Conservation (phyloP, 2,113 vertebrate genomes). For the Paedocypris sp. region DNA sequence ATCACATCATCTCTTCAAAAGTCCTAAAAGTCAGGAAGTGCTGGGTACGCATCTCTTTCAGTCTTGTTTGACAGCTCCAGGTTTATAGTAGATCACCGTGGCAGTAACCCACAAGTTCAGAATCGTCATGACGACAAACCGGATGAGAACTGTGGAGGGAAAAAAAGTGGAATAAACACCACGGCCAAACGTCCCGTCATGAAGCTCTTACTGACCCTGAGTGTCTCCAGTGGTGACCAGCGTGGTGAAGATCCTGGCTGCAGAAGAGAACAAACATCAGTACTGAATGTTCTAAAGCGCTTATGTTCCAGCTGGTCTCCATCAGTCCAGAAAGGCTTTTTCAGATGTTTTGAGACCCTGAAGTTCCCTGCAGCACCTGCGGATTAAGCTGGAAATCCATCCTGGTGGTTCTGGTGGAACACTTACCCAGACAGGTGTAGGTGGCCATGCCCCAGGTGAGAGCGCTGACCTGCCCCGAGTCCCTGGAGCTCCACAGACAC, state of each 20-base stretch:
- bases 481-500: constrained; percentile 71
- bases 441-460: constrained; percentile 76
- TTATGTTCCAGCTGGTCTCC: too few species aligned
- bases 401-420: neutral
- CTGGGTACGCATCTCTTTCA: constrained; percentile 16
- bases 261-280: constrained; percentile 37
- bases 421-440: constrained; percentile 76
- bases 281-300: too few species aligned
- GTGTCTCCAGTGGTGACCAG: constrained; percentile 76
- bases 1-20: neutral
- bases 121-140: constrained; percentile 70
- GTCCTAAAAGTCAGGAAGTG: neutral
- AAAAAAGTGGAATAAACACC: neutral
- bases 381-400: too few species aligned
- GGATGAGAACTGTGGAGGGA: constrained; percentile 67
- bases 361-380: too few species aligned
- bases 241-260: constrained; percentile 87
- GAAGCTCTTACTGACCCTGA: constrained; percentile 61
- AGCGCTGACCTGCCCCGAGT: constrained; percentile 70
- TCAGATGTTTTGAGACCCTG: too few species aligned
- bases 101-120: constrained; percentile 82
- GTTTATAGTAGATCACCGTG: constrained; percentile 71
- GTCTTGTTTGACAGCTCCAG: constrained; percentile 56
- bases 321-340: too few species aligned
- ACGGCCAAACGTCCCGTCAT: neutral